Evolutionary conservation across 2,888 invertebrate species (phyloP), one percentile per base, ranked within the genome.

Genomic region (Seira musarum): DNA sequence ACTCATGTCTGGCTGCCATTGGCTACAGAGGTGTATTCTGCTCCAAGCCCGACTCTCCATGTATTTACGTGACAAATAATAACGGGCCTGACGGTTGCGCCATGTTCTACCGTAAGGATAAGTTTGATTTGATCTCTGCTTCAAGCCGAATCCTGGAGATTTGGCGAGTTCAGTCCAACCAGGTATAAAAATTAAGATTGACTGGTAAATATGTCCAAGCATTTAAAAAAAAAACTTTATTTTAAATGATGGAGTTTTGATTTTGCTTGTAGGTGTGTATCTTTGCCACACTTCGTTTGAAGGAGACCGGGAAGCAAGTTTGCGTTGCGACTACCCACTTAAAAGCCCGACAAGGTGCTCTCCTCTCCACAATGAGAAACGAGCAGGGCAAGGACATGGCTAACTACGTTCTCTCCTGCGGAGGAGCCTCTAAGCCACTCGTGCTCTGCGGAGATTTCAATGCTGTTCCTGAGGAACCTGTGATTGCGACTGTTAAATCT

Each of bases 31-130:
- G 94, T 2, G 90, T 92, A 85, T 94, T 94, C 88, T 92, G 92
- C 87, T 93, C 94, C 0, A 94, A 94, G 88, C 94, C 94, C 0
- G 93, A 94, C 87, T 94, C 94, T 0, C 94, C 94, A 0, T 94
- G 94, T 88, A 89, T 94, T 63, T 93, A 94, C 87, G 91, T 93
- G 63, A 90, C 91, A 81, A 92, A 92, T 83, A 93, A 93, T 87
- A 93, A 92, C 87, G 94, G 94, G 0, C 94, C 94, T 0, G 94
- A 94, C 88, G 94, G 94, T 8, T 94, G 94, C 88, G 94, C 94
- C 30, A 46, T 94, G 69, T 94, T 94, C 88, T 94, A 92, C 88
- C 90, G 92, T 82, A 90, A 90, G 67, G 90, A 91, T 83, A 92
- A 92, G 88, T 92, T 93, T 84, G 91, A 92, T 75, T 88, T 93